Conservation (phyloP, 2,888 invertebrate species). For the Acholoe squamosa region DNA sequence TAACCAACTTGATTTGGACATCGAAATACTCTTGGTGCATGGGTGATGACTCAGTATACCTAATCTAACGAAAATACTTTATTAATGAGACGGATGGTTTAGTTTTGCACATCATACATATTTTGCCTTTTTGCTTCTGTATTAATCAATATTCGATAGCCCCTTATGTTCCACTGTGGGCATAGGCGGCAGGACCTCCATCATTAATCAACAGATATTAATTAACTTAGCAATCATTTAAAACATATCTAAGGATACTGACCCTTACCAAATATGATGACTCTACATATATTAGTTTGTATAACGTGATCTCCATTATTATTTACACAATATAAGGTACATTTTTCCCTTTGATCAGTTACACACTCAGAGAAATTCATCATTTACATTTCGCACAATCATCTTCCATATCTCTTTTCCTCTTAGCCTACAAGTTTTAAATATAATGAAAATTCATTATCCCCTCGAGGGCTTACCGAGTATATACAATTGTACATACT, state of each 20-base stretch:
- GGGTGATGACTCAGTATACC: not conserved
- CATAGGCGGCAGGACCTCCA: not conserved
- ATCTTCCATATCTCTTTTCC: not conserved
- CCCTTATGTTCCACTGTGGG: not conserved
- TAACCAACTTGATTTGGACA: not conserved
- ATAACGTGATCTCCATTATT: not conserved
- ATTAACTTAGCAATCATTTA: not conserved
- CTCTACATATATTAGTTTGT: not conserved
- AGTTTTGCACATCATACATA: too few relatives aligned
- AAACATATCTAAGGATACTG: not conserved
- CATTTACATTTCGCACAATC: not conserved
- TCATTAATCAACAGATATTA: not conserved
- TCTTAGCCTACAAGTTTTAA: not conserved
- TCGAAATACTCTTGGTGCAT: not conserved
- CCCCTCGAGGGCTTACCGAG: not conserved
- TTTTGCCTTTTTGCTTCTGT: too few relatives aligned
- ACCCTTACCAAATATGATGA: not conserved
- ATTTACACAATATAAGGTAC: not conserved
- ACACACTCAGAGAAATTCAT: not conserved
- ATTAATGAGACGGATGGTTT: too few relatives aligned
- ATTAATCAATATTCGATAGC: too few relatives aligned
- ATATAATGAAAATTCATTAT: not conserved
- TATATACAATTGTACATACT: not conserved
- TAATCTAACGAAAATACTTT: not conserved
- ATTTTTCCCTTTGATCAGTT: not conserved